Conservation (phyloP, 2,797 vertebrate genomes). For the Leptoclinus maculatus region DNA sequence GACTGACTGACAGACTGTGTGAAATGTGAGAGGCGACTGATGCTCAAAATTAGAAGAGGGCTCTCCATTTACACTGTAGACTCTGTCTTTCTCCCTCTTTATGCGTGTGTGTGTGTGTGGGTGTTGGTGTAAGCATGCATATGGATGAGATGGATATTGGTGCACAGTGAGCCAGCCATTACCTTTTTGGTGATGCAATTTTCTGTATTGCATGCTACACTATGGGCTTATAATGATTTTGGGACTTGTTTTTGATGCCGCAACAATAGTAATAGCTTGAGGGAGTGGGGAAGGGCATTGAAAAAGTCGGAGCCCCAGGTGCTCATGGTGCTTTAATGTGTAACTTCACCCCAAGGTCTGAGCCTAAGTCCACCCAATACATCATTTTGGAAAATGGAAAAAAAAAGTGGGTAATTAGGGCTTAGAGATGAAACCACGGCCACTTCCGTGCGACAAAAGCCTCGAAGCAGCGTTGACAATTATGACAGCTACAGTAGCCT, state of each 20-base stretch:
- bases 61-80: neutral
- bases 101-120: neutral
- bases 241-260: neutral
- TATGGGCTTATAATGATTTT: neutral
- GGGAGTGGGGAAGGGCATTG: neutral
- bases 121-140: neutral
- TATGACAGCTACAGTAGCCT: neutral
- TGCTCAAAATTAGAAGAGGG: neutral
- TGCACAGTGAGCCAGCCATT: neutral
- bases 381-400: neutral
- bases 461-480: neutral
- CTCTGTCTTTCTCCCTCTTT: neutral
- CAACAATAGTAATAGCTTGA: neutral
- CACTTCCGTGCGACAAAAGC: neutral
- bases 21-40: neutral
- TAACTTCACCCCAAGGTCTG: neutral
- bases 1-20: neutral
- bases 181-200: neutral
- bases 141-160: neutral
- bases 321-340: neutral
- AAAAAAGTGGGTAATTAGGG: neutral
- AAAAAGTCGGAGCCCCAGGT: neutral
- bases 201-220: neutral
- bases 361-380: neutral
- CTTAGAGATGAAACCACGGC: neutral